These are phyloP conservation scores for Ashinkailepas kermadecensis DNA, from an alignment of 2,888 invertebrate species.

Conservation along the genomic window DNA sequence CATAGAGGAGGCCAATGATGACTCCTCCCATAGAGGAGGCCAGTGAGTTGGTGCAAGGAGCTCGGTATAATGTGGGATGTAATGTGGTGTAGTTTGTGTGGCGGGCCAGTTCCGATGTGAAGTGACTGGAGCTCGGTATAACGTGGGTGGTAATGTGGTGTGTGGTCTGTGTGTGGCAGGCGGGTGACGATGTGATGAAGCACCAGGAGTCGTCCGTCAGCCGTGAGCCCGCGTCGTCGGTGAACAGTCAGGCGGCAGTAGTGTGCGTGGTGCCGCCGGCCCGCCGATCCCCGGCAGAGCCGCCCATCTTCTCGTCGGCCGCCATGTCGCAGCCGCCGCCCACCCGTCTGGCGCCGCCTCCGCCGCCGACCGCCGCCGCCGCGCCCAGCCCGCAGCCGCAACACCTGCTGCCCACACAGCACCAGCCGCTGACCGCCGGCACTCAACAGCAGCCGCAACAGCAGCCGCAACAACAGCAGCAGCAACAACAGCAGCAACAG, in stretches of 20 bases:
- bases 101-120: too few relatives aligned
- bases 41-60: too few relatives aligned
- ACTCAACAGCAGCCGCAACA: not conserved
- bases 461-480: not conserved
- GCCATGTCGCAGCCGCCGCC: not conserved
- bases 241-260: not conserved
- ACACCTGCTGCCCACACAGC: not conserved
- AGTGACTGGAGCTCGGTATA: too few relatives aligned
- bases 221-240: not conserved
- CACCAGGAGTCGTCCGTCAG: constrained; percentile 9
- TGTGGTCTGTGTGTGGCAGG: too few relatives aligned
- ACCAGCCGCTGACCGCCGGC: not conserved
- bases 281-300: constrained; percentile 14
- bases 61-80: too few relatives aligned
- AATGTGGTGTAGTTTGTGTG: too few relatives aligned
- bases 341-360: not conserved
- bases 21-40: too few relatives aligned
- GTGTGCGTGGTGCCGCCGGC: constrained; percentile 23
- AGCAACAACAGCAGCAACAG: too few relatives aligned
- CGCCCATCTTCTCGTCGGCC: not conserved
- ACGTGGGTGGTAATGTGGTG: too few relatives aligned
- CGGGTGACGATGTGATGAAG: not conserved
- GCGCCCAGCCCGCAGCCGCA: not conserved
- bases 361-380: not conserved
- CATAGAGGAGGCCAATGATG: too few relatives aligned